phyloP scores from a whole-genome alignment of 2,888 invertebrate genomes.

The Papilio gigon region DNA sequence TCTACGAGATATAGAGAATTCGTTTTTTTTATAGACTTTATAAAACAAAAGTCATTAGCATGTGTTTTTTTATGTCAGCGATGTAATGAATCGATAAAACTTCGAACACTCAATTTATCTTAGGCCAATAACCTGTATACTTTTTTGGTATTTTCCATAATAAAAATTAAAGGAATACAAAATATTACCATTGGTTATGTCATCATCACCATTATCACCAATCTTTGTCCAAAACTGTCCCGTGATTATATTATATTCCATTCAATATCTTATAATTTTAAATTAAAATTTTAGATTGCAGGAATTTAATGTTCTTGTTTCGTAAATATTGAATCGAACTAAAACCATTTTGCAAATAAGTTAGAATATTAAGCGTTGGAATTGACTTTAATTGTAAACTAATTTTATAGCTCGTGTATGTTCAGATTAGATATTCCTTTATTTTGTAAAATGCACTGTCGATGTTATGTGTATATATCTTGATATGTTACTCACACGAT shows the following conservation, averaged over 20 bases:
- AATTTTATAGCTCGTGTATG: not conserved
- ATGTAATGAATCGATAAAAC: slow-evolving; percentile 33
- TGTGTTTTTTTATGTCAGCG: slow-evolving; percentile 27
- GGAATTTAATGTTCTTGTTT: not conserved
- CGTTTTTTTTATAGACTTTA: not conserved
- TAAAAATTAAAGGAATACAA: slow-evolving; percentile 13
- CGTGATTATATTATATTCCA: no score
- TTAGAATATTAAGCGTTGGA: not conserved
- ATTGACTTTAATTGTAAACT: not conserved
- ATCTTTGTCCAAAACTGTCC: no score
- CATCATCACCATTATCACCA: no score
- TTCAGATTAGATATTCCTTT: not conserved
- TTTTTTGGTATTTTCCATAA: slow-evolving; percentile 14
- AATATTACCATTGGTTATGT: not conserved
- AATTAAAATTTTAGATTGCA: no score
- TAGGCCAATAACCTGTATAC: slow-evolving; percentile 20
- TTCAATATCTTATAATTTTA: no score
- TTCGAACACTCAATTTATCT: slow-evolving; percentile 30
- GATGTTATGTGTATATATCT: not conserved
- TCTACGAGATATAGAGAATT: not conserved
- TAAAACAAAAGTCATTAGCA: not conserved
- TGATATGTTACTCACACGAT: not conserved
- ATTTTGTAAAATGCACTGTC: not conserved
- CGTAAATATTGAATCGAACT: no score
- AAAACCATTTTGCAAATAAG: no score